These are phyloP conservation scores for Leptobrachium leishanense DNA, from an alignment of 2,113 vertebrate species.

Conservation along the genomic window DNA sequence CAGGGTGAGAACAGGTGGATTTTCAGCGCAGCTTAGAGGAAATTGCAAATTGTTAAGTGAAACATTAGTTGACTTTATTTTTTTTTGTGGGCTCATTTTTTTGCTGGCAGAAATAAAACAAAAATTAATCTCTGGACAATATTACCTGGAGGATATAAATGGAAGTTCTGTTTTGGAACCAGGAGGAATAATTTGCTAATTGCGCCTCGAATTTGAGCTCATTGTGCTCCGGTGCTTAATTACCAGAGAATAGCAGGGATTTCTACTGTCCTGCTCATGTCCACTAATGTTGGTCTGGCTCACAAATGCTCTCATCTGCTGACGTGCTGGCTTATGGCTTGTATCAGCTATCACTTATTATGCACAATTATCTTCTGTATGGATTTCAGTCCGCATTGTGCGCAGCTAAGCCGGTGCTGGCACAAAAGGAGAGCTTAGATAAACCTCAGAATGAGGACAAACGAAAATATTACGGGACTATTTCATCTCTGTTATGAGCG, in stretches of 20 bases:
- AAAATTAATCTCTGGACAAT: background rate
- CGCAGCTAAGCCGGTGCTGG: background rate
- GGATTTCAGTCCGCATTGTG: background rate
- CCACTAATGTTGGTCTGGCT: conserved; percentile 9
- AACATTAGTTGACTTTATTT: background rate
- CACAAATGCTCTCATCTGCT: background rate
- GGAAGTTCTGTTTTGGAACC: conserved; percentile 20
- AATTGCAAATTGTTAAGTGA: background rate
- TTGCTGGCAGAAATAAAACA: conserved; percentile 4
- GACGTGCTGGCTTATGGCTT: background rate
- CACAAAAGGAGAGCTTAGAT: background rate
- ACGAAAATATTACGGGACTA: background rate
- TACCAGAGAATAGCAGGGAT: background rate
- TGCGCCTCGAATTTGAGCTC: background rate
- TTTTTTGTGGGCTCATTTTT: background rate
- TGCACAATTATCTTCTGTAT: conserved; percentile 10
- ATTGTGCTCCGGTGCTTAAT: conserved; percentile 21
- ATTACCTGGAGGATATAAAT: conserved; percentile 11
- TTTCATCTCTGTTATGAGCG: background rate
- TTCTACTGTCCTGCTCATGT: conserved; percentile 16
- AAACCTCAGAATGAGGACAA: background rate
- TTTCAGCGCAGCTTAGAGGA: background rate
- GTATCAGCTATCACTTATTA: conserved; percentile 26
- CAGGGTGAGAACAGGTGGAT: background rate
- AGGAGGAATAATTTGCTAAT: conserved; percentile 10